A percentile compares a stretch with the other conserved stretches of the same genome.
Conservation (phyloP, 2,113 vertebrate species). For the Rhea pennata region DNA sequence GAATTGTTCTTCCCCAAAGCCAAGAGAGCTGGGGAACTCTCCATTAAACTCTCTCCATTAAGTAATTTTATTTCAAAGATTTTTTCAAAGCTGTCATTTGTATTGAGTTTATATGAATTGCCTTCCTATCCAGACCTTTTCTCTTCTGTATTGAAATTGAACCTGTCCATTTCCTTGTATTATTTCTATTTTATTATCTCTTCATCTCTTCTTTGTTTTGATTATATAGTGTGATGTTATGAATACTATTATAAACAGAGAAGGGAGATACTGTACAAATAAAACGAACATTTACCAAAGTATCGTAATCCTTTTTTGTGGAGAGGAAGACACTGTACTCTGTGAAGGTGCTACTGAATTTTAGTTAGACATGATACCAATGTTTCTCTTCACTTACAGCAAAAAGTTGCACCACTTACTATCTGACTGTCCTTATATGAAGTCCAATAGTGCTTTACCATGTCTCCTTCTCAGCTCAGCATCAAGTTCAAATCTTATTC, state of each 20-base stretch:
- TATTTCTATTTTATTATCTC: neutral
- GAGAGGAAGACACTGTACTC: neutral
- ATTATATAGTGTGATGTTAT: neutral
- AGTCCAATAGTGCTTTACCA: neutral
- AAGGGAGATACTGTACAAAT: neutral
- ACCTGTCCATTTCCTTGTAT: neutral
- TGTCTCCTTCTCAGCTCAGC: neutral
- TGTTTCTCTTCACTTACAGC: neutral
- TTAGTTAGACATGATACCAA: neutral
- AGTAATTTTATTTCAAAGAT: conserved; percentile 8
- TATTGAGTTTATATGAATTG: neutral
- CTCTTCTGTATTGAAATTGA: neutral
- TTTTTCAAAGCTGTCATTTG: conserved; percentile 4
- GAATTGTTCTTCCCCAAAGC: neutral
- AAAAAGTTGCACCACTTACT: neutral
- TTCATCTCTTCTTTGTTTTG: neutral
- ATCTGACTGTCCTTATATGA: neutral
- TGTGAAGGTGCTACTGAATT: neutral
- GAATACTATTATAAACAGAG: neutral
- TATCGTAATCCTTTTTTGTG: neutral
- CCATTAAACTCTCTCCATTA: conserved; percentile 19
- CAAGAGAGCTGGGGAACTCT: too few species aligned
- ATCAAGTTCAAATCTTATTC: neutral
- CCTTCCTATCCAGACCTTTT: conserved; percentile 11
- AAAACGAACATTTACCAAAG: neutral